A percentile compares a stretch with the other conserved stretches of the same genome.
These are phyloP conservation scores for Drosophila cardini DNA, from an alignment of 1,140 invertebrate genomes.

Conservation along the genomic window DNA sequence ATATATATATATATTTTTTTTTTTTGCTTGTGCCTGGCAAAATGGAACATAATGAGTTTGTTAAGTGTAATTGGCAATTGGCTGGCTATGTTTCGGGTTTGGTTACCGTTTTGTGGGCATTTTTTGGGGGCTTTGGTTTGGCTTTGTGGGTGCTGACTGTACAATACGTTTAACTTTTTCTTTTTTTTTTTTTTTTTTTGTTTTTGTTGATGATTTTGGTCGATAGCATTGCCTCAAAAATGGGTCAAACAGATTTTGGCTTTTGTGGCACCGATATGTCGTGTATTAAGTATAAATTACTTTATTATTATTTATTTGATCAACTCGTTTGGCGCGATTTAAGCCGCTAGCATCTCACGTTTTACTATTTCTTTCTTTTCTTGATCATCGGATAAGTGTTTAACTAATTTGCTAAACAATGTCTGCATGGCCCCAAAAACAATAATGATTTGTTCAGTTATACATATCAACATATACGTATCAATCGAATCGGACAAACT, in stretches of 20 bases:
- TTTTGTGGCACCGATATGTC: constrained; percentile 54
- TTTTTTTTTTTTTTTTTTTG: too few species aligned
- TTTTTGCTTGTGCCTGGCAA: constrained; percentile 29
- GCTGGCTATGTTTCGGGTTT: constrained; percentile 33
- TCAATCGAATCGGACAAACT: constrained; percentile 17
- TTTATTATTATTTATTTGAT: constrained; percentile 70
- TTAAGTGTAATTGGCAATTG: constrained; percentile 71
- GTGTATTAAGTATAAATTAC: constrained; percentile 65
- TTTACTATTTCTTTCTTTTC: constrained; percentile 12
- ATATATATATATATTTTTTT: too few species aligned
- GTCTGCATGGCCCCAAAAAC: constrained; percentile 4
- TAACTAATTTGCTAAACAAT: constrained; percentile 41
- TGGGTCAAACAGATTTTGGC: constrained; percentile 59
- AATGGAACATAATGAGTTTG: constrained; percentile 73
- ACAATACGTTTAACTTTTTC: background rate
- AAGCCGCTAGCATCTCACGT: constrained; percentile 20
- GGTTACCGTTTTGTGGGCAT: constrained; percentile 3
- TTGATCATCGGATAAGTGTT: constrained; percentile 1
- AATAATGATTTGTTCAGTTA: background rate
- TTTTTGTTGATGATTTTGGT: constrained; percentile 34
- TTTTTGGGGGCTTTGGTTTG: constrained; percentile 4
- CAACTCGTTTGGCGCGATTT: background rate
- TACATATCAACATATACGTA: background rate
- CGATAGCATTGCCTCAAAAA: constrained; percentile 53
- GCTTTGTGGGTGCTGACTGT: constrained; percentile 37